phyloP scores from a whole-genome alignment of 2,888 invertebrate genomes.

The Sphecodes monilicornis region DNA sequence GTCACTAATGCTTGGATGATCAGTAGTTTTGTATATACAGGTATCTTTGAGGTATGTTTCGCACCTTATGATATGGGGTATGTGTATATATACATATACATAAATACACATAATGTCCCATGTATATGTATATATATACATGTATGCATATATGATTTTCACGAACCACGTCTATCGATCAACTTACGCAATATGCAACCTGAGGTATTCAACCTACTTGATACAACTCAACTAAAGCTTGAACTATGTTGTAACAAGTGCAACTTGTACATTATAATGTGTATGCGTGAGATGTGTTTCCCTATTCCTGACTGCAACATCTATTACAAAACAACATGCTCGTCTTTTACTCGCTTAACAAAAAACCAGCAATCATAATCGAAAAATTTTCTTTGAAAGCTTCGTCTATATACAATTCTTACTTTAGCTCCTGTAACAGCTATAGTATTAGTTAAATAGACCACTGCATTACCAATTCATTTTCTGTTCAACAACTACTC shows the following conservation, averaged over 20 bases:
- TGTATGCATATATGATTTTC: conserved; percentile 49
- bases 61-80: conserved; percentile 76
- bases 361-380: conserved; percentile 27
- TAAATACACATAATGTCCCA: conserved; percentile 19
- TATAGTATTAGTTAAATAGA: conserved; percentile 55
- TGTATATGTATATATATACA: neutral
- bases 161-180: conserved; percentile 64
- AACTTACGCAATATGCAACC: conserved; percentile 64
- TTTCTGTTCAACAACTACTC: conserved; percentile 46
- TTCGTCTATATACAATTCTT: conserved; percentile 58
- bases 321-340: conserved; percentile 53
- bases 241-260: conserved; percentile 77
- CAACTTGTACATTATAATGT: conserved; percentile 57
- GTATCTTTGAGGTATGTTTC: conserved; percentile 75
- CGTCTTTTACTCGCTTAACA: conserved; percentile 34
- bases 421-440: conserved; percentile 54
- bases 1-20: conserved; percentile 59
- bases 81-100: neutral
- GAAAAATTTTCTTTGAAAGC: conserved; percentile 25
- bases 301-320: conserved; percentile 39
- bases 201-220: conserved; percentile 67
- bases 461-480: conserved; percentile 47
- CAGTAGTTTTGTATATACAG: conserved; percentile 66
- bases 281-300: conserved; percentile 46
- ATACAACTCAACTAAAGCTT: conserved; percentile 72